phyloP scores from a whole-genome alignment of 2,888 invertebrate species.

The Nomada ferruginata region DNA sequence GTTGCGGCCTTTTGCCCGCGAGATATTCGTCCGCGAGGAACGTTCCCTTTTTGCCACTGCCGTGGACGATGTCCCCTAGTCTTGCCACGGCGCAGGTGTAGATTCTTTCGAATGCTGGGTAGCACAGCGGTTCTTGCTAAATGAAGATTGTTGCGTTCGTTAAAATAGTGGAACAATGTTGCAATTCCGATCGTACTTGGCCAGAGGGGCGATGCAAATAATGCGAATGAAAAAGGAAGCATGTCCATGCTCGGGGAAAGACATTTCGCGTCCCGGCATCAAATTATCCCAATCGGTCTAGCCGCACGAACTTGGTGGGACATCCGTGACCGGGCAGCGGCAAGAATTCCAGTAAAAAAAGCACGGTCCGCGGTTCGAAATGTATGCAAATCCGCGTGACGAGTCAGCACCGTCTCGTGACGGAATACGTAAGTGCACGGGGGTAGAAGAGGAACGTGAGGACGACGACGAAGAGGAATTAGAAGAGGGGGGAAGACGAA shows the following conservation, averaged over 20 bases:
- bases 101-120: constrained; percentile 18
- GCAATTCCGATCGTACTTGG: background rate
- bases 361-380: constrained; percentile 60
- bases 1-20: constrained; percentile 38
- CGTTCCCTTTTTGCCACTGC: background rate
- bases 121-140: background rate
- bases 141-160: background rate
- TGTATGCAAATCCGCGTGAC: constrained; percentile 78
- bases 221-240: background rate
- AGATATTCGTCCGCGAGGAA: background rate
- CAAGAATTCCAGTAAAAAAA: constrained; percentile 54
- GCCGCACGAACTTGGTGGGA: constrained; percentile 25
- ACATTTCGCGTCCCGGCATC: background rate
- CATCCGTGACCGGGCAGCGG: constrained; percentile 43
- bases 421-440: constrained; percentile 73
- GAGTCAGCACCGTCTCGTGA: constrained; percentile 72
- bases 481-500: constrained; percentile 17
- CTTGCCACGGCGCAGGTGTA: constrained; percentile 40
- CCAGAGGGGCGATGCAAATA: no score
- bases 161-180: background rate
- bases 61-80: constrained; percentile 11
- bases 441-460: background rate
- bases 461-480: background rate
- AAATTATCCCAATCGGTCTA: constrained; percentile 41
- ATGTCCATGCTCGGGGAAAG: background rate